Percentiles rank a stretch among this genome's conserved stretches.
phyloP scores from a whole-genome alignment of 1,140 invertebrate genomes.

The Vollenhovia emeryi region DNA sequence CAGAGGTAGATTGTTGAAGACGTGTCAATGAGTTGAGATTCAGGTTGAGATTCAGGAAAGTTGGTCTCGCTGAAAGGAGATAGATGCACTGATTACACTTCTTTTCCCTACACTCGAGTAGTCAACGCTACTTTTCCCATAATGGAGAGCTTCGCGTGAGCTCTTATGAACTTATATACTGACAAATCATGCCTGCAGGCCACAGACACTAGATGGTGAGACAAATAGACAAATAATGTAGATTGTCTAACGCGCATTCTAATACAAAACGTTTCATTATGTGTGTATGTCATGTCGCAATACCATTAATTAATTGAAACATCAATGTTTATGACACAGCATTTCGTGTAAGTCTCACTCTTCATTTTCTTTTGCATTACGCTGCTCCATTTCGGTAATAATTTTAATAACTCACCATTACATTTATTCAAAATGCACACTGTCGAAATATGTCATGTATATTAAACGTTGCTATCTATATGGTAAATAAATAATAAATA shows the following conservation, averaged over 20 bases:
- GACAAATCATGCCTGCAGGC: slow-evolving; percentile 68
- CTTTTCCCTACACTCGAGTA: slow-evolving; percentile 52
- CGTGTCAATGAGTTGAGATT: slow-evolving; percentile 95
- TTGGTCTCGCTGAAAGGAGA: slow-evolving; percentile 96
- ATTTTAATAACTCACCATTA: slow-evolving; percentile 66
- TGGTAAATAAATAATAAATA: not conserved
- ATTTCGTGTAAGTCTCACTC: slow-evolving; percentile 6
- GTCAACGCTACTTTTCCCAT: slow-evolving; percentile 61
- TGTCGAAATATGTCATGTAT: not conserved
- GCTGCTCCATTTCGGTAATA: not conserved
- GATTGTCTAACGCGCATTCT: slow-evolving; percentile 43
- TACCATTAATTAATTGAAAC: slow-evolving; percentile 34
- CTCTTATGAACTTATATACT: slow-evolving; percentile 61
- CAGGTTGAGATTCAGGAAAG: slow-evolving; percentile 97
- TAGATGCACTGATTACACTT: slow-evolving; percentile 79
- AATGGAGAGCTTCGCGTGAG: slow-evolving; percentile 68
- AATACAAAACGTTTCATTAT: not conserved
- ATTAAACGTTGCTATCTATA: not conserved
- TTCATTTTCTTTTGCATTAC: not conserved
- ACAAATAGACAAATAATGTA: slow-evolving; percentile 53
- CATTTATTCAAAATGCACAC: slow-evolving; percentile 57
- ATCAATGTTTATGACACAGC: slow-evolving; percentile 32
- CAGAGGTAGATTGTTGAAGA: slow-evolving; percentile 91
- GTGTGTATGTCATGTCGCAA: slow-evolving; percentile 1
- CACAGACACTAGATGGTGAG: slow-evolving; percentile 61